Conservation (phyloP, 1,140 invertebrate genomes). For the Pectinophora gossypiella region DNA sequence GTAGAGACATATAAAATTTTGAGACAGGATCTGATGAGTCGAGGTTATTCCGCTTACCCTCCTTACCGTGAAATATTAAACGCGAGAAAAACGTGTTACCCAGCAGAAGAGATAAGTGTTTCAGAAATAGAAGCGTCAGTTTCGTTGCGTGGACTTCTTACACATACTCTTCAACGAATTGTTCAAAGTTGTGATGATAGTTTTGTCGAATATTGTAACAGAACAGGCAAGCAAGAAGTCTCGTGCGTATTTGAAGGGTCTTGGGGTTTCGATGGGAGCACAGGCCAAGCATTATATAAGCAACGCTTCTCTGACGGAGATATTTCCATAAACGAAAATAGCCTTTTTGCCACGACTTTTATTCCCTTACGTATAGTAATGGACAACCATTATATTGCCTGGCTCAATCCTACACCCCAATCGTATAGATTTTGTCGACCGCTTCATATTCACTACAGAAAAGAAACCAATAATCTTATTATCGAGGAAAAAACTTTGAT, state of each 20-base stretch:
- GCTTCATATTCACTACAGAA: slow-evolving; percentile 5
- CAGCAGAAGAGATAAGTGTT: neutral
- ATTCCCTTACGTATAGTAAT: slow-evolving; percentile 2
- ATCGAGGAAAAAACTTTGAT: neutral
- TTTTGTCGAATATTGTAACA: neutral
- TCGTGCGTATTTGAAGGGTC: neutral
- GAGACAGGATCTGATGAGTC: neutral
- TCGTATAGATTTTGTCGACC: slow-evolving; percentile 9
- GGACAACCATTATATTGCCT: neutral
- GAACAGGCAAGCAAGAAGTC: neutral
- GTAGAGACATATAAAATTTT: slow-evolving; percentile 8
- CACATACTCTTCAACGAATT: slow-evolving; percentile 3
- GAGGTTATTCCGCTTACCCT: slow-evolving; percentile 4
- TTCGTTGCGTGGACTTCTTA: slow-evolving; percentile 1
- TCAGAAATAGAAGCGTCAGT: slow-evolving; percentile 10
- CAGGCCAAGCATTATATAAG: slow-evolving; percentile 6
- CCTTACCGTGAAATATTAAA: slow-evolving; percentile 6
- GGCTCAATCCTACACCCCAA: slow-evolving; percentile 6
- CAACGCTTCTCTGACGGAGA: neutral
- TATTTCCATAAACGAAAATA: neutral
- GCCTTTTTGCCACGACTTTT: neutral
- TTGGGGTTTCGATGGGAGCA: slow-evolving; percentile 10
- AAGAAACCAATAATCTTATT: slow-evolving; percentile 3
- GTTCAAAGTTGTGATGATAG: neutral
- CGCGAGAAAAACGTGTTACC: slow-evolving; percentile 7